Conservation (phyloP, 2,113 vertebrate genomes). For the Delphinapterus leucas region DNA sequence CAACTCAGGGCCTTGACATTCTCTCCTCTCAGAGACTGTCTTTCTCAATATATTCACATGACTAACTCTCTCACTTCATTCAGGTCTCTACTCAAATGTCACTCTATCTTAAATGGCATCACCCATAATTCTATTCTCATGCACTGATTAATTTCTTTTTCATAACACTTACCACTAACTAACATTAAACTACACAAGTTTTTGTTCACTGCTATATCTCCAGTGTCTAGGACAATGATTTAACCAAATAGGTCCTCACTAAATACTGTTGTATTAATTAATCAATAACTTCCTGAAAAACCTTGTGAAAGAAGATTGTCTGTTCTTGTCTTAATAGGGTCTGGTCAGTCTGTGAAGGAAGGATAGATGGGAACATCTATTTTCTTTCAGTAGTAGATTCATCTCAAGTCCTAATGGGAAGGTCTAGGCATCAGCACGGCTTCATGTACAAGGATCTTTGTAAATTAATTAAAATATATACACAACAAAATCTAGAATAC, state of each 20-base stretch:
- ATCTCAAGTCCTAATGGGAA: constrained; percentile 9
- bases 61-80: not conserved
- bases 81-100: not conserved
- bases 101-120: constrained; percentile 1
- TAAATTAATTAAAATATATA: constrained; percentile 25
- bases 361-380: not conserved
- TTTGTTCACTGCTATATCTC: not conserved
- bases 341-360: not conserved
- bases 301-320: not conserved
- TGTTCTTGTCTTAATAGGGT: not conserved
- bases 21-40: not conserved
- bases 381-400: constrained; percentile 15
- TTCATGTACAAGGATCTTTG: not conserved
- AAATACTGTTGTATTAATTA: constrained; percentile 35
- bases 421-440: not conserved
- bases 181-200: not conserved
- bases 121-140: not conserved
- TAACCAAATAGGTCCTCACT: not conserved
- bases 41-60: not conserved
- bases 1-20: not conserved
- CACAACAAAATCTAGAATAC: not conserved
- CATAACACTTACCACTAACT: not conserved
- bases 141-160: constrained; percentile 21
- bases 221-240: not conserved
- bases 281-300: constrained; percentile 5